phyloP scores from a whole-genome alignment of 1,140 invertebrate genomes.

The Drosophila santomea region DNA sequence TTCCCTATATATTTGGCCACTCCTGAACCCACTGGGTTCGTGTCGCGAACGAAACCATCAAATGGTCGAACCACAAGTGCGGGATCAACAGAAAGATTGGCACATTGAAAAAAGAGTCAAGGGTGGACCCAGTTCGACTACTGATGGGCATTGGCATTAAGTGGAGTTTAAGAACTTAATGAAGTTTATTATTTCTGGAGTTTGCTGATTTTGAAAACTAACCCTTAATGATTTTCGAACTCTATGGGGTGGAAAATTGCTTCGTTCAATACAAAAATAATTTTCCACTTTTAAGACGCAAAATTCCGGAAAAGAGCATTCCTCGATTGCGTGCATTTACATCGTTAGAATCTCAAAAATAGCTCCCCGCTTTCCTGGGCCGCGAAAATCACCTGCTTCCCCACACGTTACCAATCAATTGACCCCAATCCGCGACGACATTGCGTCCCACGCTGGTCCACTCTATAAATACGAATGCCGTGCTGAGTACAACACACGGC shows the following conservation, averaged over 20 bases:
- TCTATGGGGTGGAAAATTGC: no score
- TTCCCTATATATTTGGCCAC: conserved; percentile 63
- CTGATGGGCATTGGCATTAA: conserved; percentile 11
- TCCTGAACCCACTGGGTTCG: conserved; percentile 64
- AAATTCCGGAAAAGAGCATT: neutral
- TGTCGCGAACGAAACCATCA: conserved; percentile 69
- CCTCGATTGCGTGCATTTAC: conserved; percentile 16
- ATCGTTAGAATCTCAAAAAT: conserved; percentile 37
- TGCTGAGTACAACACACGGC: conserved; percentile 20
- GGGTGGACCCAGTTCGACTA: conserved; percentile 64
- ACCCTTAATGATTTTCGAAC: no score
- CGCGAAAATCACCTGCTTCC: conserved; percentile 42
- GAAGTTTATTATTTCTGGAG: neutral
- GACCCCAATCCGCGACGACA: conserved; percentile 67
- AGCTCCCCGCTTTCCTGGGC: conserved; percentile 28
- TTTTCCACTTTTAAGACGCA: neutral
- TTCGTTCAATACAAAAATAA: neutral
- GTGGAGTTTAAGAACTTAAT: no score
- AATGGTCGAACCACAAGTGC: conserved; percentile 68
- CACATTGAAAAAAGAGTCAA: conserved; percentile 23
- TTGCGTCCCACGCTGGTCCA: conserved; percentile 63
- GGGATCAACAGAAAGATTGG: conserved; percentile 63
- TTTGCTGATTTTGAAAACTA: no score
- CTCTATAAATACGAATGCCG: conserved; percentile 68
- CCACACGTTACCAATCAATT: conserved; percentile 57